Base-by-base conservation (phyloP, 2,113 vertebrate genomes). In the Dascyllus trimaculatus region DNA sequence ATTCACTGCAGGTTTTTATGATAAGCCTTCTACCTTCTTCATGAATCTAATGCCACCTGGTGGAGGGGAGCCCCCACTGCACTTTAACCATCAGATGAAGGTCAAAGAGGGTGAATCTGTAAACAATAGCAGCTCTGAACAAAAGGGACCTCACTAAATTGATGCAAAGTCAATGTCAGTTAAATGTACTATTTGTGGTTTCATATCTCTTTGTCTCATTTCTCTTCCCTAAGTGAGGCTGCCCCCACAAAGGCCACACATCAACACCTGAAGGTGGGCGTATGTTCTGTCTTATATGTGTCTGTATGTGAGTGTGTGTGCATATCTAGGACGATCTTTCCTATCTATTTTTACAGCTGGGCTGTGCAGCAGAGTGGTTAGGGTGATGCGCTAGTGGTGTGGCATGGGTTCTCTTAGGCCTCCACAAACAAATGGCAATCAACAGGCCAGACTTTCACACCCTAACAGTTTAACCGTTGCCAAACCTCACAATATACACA, bases 341-440 rank as follows among this genome's bases (percentile, higher is more conserved):
- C 81, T 83, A 91, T 93, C 93, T 94, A 89, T 93, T 91, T 93
- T 89, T 91, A 92, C 87, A 93, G 75, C 67, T 91, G 86, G 89
- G 74, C 72, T 89, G 74, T 56, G 62, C 81, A 69, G 80, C 86
- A 80, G 58, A 82, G 92, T 92, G 93, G 93, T 95, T 95, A 77
- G 60, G 53, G 57, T 57, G 74, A 89, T 68, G 76, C 61, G 78
- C 75, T 4, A 29, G 25, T 83, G 53, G 54, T 51, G 74, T 83
- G 52, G 67, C 63, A 58, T 24, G 22, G 32, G 35, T 66, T 71
- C 61, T 84, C 78, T 65, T 45, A 76, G 84, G 71, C 87, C 84
- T 85, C 65, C 54, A 32, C n/a, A 43, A 73, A 85, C 58, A 53
- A 69, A 73, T 78, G 64, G 73, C 64, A 89, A 53, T 84, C 61